These are phyloP conservation scores for Onychostoma macrolepis DNA, from an alignment of 2,113 vertebrate species.

Conservation along the genomic window DNA sequence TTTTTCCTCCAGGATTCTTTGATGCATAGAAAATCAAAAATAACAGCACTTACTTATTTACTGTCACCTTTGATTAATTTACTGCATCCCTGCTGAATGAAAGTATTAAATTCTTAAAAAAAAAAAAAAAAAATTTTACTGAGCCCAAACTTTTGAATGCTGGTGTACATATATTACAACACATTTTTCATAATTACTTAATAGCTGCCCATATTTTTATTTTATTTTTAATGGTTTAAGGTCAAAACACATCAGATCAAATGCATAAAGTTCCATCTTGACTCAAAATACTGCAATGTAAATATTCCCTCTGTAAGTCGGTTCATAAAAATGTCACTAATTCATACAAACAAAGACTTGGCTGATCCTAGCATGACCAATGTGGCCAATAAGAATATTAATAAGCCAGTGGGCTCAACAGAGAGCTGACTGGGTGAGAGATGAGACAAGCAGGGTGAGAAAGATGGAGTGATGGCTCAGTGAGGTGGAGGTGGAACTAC, in stretches of 20 bases:
- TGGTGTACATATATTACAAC: background rate
- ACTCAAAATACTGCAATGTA: conserved; percentile 36
- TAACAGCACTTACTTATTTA: background rate
- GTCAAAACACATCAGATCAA: background rate
- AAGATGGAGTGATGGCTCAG: conserved; percentile 58
- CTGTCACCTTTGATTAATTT: background rate
- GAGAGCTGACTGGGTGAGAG: conserved; percentile 51
- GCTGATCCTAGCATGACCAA: conserved; percentile 60
- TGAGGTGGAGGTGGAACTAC: conserved; percentile 65
- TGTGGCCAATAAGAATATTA: conserved; percentile 66
- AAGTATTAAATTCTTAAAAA: background rate
- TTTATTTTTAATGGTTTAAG: background rate
- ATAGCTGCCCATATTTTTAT: background rate
- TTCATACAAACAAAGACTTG: conserved; percentile 39
- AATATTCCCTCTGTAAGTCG: conserved; percentile 8
- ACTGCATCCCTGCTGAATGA: background rate
- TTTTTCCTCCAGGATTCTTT: background rate
- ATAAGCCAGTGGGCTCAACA: conserved; percentile 50
- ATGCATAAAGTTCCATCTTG: background rate
- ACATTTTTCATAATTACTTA: background rate
- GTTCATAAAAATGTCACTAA: background rate
- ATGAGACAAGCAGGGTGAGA: conserved; percentile 64
- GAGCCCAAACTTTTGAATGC: background rate
- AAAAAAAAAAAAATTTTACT: background rate
- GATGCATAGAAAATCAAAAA: background rate